Percentiles rank a stretch among this genome's conserved stretches.
phyloP scores from a whole-genome alignment of 2,888 invertebrate species.

The Trypoxylon attenuatum region DNA sequence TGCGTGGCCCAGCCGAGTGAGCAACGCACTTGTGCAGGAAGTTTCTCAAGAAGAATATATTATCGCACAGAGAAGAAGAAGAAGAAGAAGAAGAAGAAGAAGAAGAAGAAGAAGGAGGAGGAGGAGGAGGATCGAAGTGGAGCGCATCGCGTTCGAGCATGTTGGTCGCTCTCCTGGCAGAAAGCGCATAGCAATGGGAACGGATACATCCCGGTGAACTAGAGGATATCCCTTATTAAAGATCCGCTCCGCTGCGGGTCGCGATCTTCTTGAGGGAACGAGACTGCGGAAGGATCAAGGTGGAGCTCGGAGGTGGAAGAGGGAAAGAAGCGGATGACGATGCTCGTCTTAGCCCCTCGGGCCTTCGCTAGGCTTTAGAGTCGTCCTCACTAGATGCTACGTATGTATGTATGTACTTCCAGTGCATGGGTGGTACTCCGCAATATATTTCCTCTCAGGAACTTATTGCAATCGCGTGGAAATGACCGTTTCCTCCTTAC shows the following conservation, averaged over 20 bases:
- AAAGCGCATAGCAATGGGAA: background rate
- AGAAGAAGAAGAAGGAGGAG: background rate
- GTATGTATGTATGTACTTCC: too few species aligned
- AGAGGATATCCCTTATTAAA: background rate
- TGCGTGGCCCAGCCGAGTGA: background rate
- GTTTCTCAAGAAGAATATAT: slow-evolving; percentile 17
- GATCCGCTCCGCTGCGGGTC: background rate
- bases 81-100: background rate
- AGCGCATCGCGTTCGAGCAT: too few species aligned
- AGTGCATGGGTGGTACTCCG: too few species aligned
- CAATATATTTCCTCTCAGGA: too few species aligned
- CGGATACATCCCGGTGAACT: background rate
- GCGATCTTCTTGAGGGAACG: background rate
- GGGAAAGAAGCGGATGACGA: too few species aligned
- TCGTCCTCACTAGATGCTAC: background rate
- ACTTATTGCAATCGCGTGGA: too few species aligned
- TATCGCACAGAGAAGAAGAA: slow-evolving; percentile 1
- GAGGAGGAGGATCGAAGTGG: background rate
- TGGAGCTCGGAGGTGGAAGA: background rate
- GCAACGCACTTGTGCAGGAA: slow-evolving; percentile 6
- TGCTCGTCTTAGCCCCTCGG: too few species aligned
- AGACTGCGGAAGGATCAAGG: background rate
- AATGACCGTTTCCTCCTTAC: too few species aligned
- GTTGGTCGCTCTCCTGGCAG: too few species aligned
- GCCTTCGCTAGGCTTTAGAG: background rate